These are phyloP conservation scores for Tryphoninae sp. DNA, from an alignment of 2,888 invertebrate genomes.

Conservation along the genomic window DNA sequence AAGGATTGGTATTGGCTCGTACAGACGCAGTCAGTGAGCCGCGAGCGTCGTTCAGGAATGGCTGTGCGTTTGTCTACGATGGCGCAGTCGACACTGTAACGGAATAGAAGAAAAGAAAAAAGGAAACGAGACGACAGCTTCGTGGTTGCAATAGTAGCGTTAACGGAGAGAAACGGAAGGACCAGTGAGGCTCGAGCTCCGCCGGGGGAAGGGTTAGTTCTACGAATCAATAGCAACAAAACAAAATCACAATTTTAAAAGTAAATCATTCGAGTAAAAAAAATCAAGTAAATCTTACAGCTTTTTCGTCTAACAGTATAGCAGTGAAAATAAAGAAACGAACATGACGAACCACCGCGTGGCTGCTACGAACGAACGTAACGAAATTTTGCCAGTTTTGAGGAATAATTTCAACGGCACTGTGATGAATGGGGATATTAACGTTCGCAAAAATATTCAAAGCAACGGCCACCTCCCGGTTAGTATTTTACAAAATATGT, in stretches of 20 bases:
- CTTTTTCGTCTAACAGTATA: neutral
- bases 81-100: conserved; percentile 23
- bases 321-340: neutral
- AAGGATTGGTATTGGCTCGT: conserved; percentile 51
- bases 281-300: no score
- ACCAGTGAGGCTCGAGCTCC: neutral
- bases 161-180: neutral
- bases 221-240: neutral
- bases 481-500: conserved; percentile 56
- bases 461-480: conserved; percentile 72
- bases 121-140: conserved; percentile 5
- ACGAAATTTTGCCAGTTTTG: conserved; percentile 33
- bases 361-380: conserved; percentile 45
- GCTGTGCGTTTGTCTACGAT: conserved; percentile 40
- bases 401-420: conserved; percentile 66
- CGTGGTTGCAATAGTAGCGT: neutral
- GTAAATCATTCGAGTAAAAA: no score
- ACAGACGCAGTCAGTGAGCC: conserved; percentile 53
- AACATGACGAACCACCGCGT: conserved; percentile 62
- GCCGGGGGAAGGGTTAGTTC: neutral
- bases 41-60: conserved; percentile 56
- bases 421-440: conserved; percentile 67
- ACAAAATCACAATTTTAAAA: neutral
- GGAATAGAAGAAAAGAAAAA: conserved; percentile 9
- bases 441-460: conserved; percentile 68